phyloP scores from a whole-genome alignment of 92 coral and sea anemone species.

The Zoanthus gigantus region DNA sequence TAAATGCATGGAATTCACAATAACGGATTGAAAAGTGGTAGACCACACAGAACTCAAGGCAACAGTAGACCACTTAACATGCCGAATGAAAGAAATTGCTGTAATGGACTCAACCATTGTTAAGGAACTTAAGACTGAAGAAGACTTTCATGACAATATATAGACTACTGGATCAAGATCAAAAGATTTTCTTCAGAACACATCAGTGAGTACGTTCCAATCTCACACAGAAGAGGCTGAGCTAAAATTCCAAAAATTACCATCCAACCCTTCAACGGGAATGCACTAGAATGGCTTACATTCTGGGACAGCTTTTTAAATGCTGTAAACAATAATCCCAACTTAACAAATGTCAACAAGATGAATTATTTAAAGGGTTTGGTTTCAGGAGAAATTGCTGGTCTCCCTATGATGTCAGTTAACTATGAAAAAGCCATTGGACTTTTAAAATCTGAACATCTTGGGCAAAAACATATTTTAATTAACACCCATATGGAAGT shows the following conservation, averaged over 20 bases:
- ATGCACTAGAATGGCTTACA: conserved; percentile 62
- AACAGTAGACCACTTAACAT: conserved; percentile 44
- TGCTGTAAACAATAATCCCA: conserved; percentile 40
- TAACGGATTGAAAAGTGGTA: too few species aligned
- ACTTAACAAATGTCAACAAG: conserved; percentile 49
- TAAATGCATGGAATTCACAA: conserved; percentile 56
- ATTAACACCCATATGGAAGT: conserved; percentile 27
- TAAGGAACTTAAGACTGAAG: conserved; percentile 15
- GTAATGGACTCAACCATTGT: conserved; percentile 42
- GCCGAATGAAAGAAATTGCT: conserved; percentile 34
- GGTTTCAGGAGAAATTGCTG: conserved; percentile 59
- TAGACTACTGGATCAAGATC: conserved; percentile 49
- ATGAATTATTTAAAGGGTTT: conserved; percentile 60
- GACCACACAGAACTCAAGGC: conserved; percentile 28
- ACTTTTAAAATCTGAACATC: conserved; percentile 27
- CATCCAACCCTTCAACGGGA: conserved; percentile 60
- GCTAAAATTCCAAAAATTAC: not conserved
- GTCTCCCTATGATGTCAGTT: conserved; percentile 61
- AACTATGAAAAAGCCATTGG: conserved; percentile 41
- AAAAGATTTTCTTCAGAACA: conserved; percentile 32
- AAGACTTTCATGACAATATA: conserved; percentile 56
- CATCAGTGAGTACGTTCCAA: not conserved
- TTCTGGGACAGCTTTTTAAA: conserved; percentile 60
- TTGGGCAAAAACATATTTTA: conserved; percentile 53
- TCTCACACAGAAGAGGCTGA: too few species aligned